Conservation (phyloP, 2,888 invertebrate species). For the Apamea anceps region DNA sequence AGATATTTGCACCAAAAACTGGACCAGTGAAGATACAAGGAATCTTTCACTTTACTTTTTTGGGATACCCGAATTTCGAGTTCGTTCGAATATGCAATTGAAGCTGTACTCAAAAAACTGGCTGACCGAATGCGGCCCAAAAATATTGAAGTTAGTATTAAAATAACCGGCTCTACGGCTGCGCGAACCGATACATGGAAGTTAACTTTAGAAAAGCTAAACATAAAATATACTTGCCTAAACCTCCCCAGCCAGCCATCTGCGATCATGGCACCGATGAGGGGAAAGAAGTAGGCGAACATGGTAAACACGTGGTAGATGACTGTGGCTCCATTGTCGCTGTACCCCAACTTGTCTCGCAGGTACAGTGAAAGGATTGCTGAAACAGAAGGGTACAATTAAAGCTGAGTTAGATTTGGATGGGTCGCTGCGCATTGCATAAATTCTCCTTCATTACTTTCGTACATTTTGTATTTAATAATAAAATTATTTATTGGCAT, state of each 20-base stretch:
- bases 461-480: background rate
- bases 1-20: background rate
- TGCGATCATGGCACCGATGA: slow-evolving; percentile 97
- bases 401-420: background rate
- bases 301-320: slow-evolving; percentile 97
- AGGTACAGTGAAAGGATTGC: slow-evolving; percentile 98
- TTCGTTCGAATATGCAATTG: background rate
- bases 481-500: background rate
- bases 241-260: slow-evolving; percentile 98
- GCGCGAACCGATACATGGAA: background rate
- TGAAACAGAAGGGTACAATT: slow-evolving; percentile 82
- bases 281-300: slow-evolving; percentile 96
- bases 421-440: background rate
- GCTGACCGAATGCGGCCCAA: background rate
- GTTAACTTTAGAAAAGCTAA: background rate
- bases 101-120: background rate
- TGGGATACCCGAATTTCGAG: background rate
- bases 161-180: background rate
- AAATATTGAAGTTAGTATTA: background rate
- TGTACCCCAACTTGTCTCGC: slow-evolving; percentile 93
- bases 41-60: background rate
- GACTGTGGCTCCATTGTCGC: slow-evolving; percentile 94
- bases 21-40: background rate
- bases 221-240: slow-evolving; percentile 83
- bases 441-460: background rate